phyloP scores from a whole-genome alignment of 2,888 invertebrate species.

The Buathra laborator region DNA sequence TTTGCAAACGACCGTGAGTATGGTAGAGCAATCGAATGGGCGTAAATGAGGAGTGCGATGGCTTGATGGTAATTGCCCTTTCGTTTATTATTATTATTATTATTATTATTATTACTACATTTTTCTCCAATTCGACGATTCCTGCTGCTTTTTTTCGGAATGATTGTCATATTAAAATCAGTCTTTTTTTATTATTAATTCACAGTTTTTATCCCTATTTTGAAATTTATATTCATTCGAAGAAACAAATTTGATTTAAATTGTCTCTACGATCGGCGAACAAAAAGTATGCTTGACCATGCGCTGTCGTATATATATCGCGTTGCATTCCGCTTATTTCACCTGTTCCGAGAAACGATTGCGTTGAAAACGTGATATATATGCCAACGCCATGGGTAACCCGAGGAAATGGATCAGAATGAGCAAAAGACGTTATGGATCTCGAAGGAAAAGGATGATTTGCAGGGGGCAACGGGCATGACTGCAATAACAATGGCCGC shows the following conservation, averaged over 20 bases:
- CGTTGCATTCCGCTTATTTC: not conserved
- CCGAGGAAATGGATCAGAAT: conserved; percentile 65
- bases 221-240: too few relatives aligned
- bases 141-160: too few relatives aligned
- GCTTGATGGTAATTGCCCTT: conserved; percentile 44
- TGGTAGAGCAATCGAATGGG: conserved; percentile 62
- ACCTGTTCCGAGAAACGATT: conserved; percentile 43
- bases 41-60: conserved; percentile 61
- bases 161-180: too few relatives aligned
- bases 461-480: conserved; percentile 82
- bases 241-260: not conserved
- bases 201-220: too few relatives aligned
- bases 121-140: too few relatives aligned
- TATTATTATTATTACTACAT: too few relatives aligned
- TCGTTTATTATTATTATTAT: conserved; percentile 21
- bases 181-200: too few relatives aligned
- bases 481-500: conserved; percentile 81
- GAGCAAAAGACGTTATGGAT: conserved; percentile 51
- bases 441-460: conserved; percentile 72
- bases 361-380: conserved; percentile 7
- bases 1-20: conserved; percentile 62
- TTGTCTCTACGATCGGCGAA: not conserved
- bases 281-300: not conserved
- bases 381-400: not conserved
- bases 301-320: not conserved